phyloP scores from a whole-genome alignment of 2,113 vertebrate genomes.

The Cololabis saira region DNA sequence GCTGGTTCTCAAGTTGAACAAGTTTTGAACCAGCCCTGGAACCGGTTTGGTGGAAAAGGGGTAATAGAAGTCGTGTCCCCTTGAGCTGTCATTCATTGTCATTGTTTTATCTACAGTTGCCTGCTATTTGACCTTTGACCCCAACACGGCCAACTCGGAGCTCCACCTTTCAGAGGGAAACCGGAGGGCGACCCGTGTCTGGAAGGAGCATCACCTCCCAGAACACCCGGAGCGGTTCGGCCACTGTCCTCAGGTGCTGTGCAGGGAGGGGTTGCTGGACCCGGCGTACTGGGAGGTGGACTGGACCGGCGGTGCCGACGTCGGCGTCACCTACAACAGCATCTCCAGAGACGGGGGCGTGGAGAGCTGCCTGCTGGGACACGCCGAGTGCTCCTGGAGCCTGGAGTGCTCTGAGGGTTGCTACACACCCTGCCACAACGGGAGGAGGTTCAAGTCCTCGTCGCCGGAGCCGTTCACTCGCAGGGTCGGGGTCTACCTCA shows the following conservation, averaged over 20 bases:
- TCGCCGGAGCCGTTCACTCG: slow-evolving; percentile 33
- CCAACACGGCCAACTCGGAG: slow-evolving; percentile 68
- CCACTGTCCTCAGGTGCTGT: slow-evolving; percentile 65
- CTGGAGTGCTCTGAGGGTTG: slow-evolving; percentile 61
- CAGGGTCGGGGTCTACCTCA: slow-evolving; percentile 57
- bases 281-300: slow-evolving; percentile 67
- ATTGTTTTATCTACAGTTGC: slow-evolving; percentile 44
- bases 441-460: slow-evolving; percentile 39
- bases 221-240: slow-evolving; percentile 51
- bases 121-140: slow-evolving; percentile 68
- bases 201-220: not conserved
- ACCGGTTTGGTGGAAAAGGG: no score
- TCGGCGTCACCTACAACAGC: slow-evolving; percentile 64
- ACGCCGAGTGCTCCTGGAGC: slow-evolving; percentile 58
- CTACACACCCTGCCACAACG: slow-evolving; percentile 53
- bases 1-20: no score
- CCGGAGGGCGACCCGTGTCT: slow-evolving; percentile 50
- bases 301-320: slow-evolving; percentile 57
- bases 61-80: no score
- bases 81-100: not conserved
- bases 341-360: slow-evolving; percentile 34
- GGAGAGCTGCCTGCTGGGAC: slow-evolving; percentile 57
- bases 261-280: slow-evolving; percentile 70
- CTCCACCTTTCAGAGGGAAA: slow-evolving; percentile 45
- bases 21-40: no score